Conservation (phyloP, 2,797 vertebrate genomes). For the Bufotes viridis region DNA sequence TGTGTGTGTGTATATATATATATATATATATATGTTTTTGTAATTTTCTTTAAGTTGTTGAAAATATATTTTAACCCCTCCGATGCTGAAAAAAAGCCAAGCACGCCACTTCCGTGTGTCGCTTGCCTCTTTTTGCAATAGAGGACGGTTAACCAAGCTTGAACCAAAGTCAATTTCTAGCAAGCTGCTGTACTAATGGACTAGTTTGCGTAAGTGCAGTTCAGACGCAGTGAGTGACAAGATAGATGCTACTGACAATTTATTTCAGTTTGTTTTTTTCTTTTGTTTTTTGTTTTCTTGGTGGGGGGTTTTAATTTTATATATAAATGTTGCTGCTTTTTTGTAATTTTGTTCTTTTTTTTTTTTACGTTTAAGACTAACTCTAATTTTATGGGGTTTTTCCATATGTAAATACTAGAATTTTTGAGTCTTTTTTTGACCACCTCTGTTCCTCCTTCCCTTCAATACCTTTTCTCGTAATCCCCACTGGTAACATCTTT, state of each 20-base stretch:
- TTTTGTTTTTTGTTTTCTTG: conserved; percentile 20
- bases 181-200: conserved; percentile 96
- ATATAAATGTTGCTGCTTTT: conserved; percentile 83
- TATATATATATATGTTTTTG: conserved; percentile 29
- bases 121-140: conserved; percentile 71
- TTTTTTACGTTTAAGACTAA: conserved; percentile 71
- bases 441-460: conserved; percentile 52
- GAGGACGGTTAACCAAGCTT: conserved; percentile 90
- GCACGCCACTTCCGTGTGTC: background rate
- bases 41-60: conserved; percentile 59
- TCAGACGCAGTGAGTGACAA: conserved; percentile 84
- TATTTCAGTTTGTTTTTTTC: conserved; percentile 78
- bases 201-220: conserved; percentile 82
- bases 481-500: conserved; percentile 35
- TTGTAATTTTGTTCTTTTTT: conserved; percentile 73
- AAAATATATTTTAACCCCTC: conserved; percentile 63
- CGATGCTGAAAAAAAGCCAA: conserved; percentile 17
- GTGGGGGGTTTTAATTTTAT: conserved; percentile 74
- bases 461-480: conserved; percentile 7
- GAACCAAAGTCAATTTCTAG: conserved; percentile 99
- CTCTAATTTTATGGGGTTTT: conserved; percentile 75
- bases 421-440: conserved; percentile 68
- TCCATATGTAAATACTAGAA: conserved; percentile 73
- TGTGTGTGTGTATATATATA: conserved; percentile 68
- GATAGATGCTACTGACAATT: conserved; percentile 90